These are phyloP conservation scores for Urocyon cinereoargenteus DNA, from an alignment of 2,797 vertebrate species.

Conservation along the genomic window DNA sequence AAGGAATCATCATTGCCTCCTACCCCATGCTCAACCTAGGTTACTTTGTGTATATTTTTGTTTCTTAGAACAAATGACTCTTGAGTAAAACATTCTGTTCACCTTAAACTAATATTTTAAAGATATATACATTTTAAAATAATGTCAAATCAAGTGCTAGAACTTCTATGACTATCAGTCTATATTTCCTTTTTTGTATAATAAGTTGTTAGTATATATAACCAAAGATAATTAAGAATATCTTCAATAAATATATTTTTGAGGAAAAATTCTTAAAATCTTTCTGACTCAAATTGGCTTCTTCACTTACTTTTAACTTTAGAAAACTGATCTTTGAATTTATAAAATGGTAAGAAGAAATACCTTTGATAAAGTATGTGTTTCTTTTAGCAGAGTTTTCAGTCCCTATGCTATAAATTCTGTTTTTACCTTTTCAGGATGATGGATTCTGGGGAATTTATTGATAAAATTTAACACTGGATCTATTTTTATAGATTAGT, in stretches of 20 bases:
- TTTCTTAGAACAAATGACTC: background rate
- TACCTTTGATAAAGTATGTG: background rate
- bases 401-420: background rate
- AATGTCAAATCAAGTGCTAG: background rate
- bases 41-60: background rate
- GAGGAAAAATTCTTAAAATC: background rate
- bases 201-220: background rate
- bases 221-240: background rate
- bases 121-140: background rate
- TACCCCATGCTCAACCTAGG: background rate
- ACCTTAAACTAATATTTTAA: background rate
- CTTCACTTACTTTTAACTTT: background rate
- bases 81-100: background rate
- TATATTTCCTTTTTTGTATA: background rate
- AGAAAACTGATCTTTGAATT: background rate
- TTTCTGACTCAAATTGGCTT: background rate
- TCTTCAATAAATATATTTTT: background rate
- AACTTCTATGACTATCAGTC: background rate
- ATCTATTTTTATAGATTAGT: background rate
- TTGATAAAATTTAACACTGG: background rate
- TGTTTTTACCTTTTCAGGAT: background rate
- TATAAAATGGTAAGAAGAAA: background rate
- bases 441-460: background rate
- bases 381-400: background rate
- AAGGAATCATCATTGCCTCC: background rate